Evolutionary conservation across 2,797 vertebrate genomes (phyloP), one percentile per base, ranked within the genome.

Genomic region (Taenioides sp.): DNA sequence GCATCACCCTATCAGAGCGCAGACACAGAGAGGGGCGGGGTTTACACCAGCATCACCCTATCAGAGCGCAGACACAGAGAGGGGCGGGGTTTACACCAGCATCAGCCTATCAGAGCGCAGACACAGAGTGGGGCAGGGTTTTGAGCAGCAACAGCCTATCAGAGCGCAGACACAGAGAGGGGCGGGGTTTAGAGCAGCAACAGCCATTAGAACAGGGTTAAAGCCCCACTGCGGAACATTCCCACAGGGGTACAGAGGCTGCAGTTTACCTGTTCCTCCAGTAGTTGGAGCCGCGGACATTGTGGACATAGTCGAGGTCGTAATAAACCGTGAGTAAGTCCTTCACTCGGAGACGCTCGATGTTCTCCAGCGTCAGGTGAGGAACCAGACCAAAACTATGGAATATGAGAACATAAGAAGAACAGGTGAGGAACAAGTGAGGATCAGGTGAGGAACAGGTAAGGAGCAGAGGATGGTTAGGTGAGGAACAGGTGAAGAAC

Each of bases 221-320:
- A 50, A 34, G 31, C 28, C 11, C 52, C 7, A 54, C 7, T 54
- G 5, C 52, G 20, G 52, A 7, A n/a, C 20, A 62, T 31, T 7
- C 5, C 10, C 2, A n/a, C 40, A 43, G 10, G 40, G 3, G 7
- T 10, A 16, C 7, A 61, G 7, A 34, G 34, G 20, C 12, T 49
- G 63, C 63, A 49, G 22, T 65, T 65, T 40, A 93, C 93, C 94
- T 92, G 90, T 94, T 95, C 78, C 94, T 92, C 94, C 94, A 95
- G 80, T 94, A 95, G 82, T 92, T 93, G 64, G 94, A 93, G 1
- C 91, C 92, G 6, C 82, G 80, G 28, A 78, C 4, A 68, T 95
- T 94, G 78, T 73, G 91, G 1, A 84, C 75, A 71, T 91, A 94
- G 80, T 95, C 93, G 12, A 94, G 70, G 69, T 94, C 90, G 5